Base-by-base conservation (phyloP, 1,140 invertebrate species). In the Monochamus saltuarius region DNA sequence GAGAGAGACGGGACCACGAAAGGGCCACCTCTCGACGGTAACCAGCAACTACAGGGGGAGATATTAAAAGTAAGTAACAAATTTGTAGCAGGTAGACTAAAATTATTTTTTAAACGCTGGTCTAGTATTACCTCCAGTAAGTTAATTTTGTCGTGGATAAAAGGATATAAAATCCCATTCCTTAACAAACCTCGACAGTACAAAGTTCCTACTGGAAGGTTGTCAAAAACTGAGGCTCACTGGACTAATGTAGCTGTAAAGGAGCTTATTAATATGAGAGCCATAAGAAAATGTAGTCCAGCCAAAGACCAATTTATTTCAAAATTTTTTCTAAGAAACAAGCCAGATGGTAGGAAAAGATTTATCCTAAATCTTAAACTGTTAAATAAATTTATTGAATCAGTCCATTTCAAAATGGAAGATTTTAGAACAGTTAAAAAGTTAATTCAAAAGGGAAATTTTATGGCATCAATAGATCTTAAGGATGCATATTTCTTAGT, bases 291-390 rank as follows among this genome's bases (percentile, higher is more conserved):
- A 53, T 53, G 36, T 19, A 53, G 39, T 35, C 8, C n/a, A 4
- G 13, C 11, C n/a, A 7, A 34, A 46, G 35, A 56, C 4, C 61
- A 68, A 56, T 73, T 71, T 66, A 22, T 69, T n/a, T 56, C 17
- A 7, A 50, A 19, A 35, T 29, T 19, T 61, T 72, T 56, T 47
- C 62, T 35, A 51, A 43, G 4, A 19, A 46, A 52, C 63, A 70
- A 64, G 40, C 47, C 7, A 59, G 64, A 38, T 22, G 63, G 68
- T 0, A 59, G 63, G 1, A 56, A 57, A 34, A 38, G 70, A 4
- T 70, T 72, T 56, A 65, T 71, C 47, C 51, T 71, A 4, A 69
- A 68, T 46, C 50, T 70, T 4, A 68, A 71, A 56, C n/a, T 63
- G 8, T 53, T 73, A 16, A 69, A 69, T 60, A 13, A 13, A 39